Base-by-base conservation (phyloP, 1,140 invertebrate species). In the Diprion similis region DNA sequence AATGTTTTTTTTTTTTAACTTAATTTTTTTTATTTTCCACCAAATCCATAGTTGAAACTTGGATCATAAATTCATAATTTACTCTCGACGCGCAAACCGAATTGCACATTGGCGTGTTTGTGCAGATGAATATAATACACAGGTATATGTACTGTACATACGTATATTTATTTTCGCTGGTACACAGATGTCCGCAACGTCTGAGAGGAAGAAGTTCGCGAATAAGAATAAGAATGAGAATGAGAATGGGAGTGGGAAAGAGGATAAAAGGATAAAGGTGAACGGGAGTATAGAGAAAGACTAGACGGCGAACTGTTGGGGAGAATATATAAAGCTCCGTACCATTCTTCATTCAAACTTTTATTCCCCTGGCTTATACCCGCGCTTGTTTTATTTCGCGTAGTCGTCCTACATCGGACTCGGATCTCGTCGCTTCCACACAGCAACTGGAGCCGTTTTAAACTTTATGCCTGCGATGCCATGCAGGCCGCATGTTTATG, bases 281-380 rank as follows among this genome's bases (percentile, higher is more conserved):
- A 59, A 59, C 51, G 11, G 11, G n/a, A 59, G 51, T 59, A 37
- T 4, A 37, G 24, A 37, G 24, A 59, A 17, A 59, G 51, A 59
- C 51, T 59, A 59, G 51, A 59, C 51, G 51, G 51, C 51, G 51
- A 59, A 59, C 51, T 59, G 51, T 59, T 9, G 51, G 51, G 51
- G 11, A 59, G 51, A 59, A 59, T 59, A 59, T 37, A 37, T 59
- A 59, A 59, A 59, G 51, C 51, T 59, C n/a, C 11, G 51, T 59
- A 59, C 51, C 51, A 59, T 59, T 59, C 51, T 59, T 59, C 51
- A 59, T 59, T 59, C 51, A 59, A 59, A 59, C 4, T 59, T 59
- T 59, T 59, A 59, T 59, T 59, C 51, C 51, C 51, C n/a, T 59
- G 51, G 51, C 51, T 59, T 59, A 59, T 59, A 59, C 51, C 24